These are phyloP conservation scores for Astreopora myriophthalma DNA, from an alignment of 64 coral and sea anemone genomes.

Conservation along the genomic window DNA sequence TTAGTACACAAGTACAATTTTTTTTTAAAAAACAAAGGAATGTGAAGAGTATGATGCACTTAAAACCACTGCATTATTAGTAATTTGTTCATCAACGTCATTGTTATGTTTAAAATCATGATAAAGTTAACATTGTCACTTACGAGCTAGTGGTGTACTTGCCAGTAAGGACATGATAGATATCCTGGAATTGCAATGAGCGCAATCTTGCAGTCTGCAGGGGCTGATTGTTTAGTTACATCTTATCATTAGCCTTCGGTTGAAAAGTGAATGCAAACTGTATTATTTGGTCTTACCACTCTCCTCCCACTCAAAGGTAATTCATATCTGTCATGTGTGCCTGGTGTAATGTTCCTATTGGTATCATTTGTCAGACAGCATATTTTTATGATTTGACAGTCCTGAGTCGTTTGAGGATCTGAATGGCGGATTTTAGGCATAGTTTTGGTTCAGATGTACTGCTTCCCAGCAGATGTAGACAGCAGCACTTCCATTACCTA, in stretches of 20 bases:
- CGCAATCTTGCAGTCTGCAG: background rate
- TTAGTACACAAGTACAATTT: too few relatives aligned
- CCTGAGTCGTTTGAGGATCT: background rate
- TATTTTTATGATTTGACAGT: background rate
- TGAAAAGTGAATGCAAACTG: background rate
- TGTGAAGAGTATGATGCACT: too few relatives aligned
- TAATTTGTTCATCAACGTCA: background rate
- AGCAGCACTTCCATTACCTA: too few relatives aligned
- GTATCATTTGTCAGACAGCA: background rate
- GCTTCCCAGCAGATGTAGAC: too few relatives aligned
- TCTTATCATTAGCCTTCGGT: background rate
- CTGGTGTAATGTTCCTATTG: conserved; percentile 17
- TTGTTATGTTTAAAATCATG: background rate
- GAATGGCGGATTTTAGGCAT: background rate
- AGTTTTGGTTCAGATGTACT: too few relatives aligned
- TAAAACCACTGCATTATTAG: too few relatives aligned
- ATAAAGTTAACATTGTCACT: too few relatives aligned
- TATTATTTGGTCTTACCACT: background rate
- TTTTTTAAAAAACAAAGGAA: too few relatives aligned
- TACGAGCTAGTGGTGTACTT: background rate
- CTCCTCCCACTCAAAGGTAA: background rate
- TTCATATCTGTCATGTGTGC: background rate
- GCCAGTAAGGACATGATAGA: background rate
- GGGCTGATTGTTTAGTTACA: background rate
- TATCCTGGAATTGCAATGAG: background rate